A percentile compares a stretch with the other conserved stretches of the same genome.
Conservation (phyloP, 2,113 vertebrate genomes). For the Cyanistes caeruleus region DNA sequence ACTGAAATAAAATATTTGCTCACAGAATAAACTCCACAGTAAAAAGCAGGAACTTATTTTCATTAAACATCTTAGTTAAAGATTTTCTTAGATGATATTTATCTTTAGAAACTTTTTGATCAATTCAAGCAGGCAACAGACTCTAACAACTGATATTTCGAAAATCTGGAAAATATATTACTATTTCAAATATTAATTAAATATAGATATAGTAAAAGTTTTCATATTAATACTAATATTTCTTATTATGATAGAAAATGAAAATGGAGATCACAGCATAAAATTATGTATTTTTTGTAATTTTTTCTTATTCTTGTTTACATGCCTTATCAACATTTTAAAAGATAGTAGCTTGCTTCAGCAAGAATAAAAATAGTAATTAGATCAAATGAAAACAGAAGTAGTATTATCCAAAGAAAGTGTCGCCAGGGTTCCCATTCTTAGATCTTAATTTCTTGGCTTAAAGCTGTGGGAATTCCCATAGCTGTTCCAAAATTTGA, state of each 20-base stretch:
- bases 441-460: not conserved
- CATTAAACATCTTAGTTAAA: not conserved
- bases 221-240: not conserved
- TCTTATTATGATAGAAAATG: not conserved
- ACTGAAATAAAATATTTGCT: not conserved
- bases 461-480: not conserved
- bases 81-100: not conserved
- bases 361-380: constrained; percentile 26
- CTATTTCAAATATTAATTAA: not conserved
- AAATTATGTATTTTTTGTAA: not conserved
- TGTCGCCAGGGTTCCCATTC: not conserved
- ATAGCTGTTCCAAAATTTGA: not conserved
- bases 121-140: not conserved
- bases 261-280: not conserved
- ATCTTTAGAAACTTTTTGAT: not conserved
- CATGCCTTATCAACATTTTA: not conserved
- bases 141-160: not conserved
- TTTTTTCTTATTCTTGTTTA: constrained; percentile 15
- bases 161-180: not conserved
- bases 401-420: not conserved
- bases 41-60: not conserved
- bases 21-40: not conserved
- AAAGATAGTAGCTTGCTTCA: not conserved
- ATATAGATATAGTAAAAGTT: not conserved
- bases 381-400: constrained; percentile 40